Conservation (phyloP, 2,113 vertebrate genomes). For the Phoenicopterus ruber region DNA sequence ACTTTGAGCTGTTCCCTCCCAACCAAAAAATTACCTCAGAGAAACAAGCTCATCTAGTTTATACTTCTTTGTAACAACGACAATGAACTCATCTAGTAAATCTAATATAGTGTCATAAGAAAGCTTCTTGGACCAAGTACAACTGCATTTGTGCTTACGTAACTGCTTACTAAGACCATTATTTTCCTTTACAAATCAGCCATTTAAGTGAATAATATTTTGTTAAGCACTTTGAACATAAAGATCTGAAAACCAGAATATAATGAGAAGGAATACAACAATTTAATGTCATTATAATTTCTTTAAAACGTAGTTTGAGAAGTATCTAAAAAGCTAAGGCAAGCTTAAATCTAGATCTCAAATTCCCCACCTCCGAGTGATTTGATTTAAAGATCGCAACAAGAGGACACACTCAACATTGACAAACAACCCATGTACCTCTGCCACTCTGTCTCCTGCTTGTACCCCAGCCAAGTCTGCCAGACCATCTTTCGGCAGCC, state of each 20-base stretch:
- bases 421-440: conserved; percentile 59
- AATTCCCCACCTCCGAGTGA: background rate
- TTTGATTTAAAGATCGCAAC: background rate
- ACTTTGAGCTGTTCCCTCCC: background rate
- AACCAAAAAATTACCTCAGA: background rate
- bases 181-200: background rate
- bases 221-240: background rate
- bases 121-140: background rate
- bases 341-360: background rate
- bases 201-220: background rate
- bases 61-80: background rate
- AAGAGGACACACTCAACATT: background rate
- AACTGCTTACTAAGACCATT: background rate
- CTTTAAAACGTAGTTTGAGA: background rate
- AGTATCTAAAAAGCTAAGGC: background rate
- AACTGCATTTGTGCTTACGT: background rate
- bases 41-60: background rate
- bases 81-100: background rate
- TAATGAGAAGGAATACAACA: background rate
- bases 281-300: background rate
- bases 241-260: background rate
- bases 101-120: background rate
- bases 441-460: conserved; percentile 71
- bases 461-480: conserved; percentile 74
- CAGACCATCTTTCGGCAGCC: conserved; percentile 72